phyloP scores from a whole-genome alignment of 2,113 vertebrate genomes.

The Illadopsis cleaveri region DNA sequence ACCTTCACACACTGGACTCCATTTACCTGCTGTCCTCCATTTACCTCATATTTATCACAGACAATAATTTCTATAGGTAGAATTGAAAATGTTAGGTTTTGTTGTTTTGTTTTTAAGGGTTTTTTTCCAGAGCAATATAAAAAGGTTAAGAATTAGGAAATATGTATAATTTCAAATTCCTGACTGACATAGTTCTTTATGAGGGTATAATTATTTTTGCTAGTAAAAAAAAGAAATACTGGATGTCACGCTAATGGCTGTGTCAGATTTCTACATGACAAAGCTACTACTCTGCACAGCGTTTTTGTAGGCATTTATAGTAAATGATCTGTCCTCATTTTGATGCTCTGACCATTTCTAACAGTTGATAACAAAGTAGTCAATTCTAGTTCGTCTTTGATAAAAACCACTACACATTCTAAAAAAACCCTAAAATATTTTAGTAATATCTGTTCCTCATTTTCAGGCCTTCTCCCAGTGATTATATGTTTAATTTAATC shows the following conservation, averaged over 20 bases:
- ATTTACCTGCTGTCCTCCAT: not conserved
- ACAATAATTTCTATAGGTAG: not conserved
- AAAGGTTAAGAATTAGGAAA: not conserved
- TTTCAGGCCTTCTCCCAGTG: not conserved
- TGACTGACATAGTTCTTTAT: not conserved
- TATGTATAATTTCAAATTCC: not conserved
- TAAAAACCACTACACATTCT: not conserved
- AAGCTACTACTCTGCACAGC: not conserved
- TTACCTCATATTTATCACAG: not conserved
- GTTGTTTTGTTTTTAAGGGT: too few relatives aligned
- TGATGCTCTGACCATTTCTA: not conserved
- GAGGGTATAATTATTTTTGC: not conserved
- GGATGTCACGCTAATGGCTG: fast-evolving
- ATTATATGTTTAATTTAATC: not conserved
- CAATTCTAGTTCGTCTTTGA: not conserved
- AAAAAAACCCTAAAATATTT: not conserved
- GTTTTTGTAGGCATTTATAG: not conserved
- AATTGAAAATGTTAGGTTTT: not conserved
- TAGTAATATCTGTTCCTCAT: not conserved
- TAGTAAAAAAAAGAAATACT: not conserved
- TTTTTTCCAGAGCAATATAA: not conserved
- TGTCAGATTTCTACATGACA: not conserved
- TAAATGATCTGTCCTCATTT: not conserved
- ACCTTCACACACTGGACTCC: not conserved
- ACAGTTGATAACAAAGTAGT: not conserved